Evolutionary conservation across 2,888 invertebrate species (phyloP), one percentile per base, ranked within the genome.

Genomic region (Brachypalpus laphriformis): DNA sequence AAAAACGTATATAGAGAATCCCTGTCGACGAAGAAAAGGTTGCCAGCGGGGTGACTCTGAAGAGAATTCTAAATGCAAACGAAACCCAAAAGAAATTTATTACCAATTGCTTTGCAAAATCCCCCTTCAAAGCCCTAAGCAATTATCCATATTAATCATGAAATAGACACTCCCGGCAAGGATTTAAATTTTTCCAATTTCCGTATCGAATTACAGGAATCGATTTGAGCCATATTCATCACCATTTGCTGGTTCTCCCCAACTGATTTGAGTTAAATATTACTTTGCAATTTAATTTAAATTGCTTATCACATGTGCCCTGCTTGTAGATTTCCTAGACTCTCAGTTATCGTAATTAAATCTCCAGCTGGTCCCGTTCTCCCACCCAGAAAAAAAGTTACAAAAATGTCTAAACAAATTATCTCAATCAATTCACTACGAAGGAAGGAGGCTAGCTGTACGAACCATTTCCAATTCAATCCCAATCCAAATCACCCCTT

Each of bases 261-360:
- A 16, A 47, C 20, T 25, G 54, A 66, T 47, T 57, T 7, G 20
- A 42, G 25, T 61, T 42, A 51, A 61, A 61, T 49, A 51, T 72
- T 45, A 20, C 22, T 56, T 20, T 3, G 54, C 25, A 45, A 42
- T 59, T 45, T n/a, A 59, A 51, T 2, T 34, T 34, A 51, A 61
- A 77, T 68, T 51, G 45, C 9, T 59, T 54, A 51, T 61, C 76
- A 59, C 61, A 70, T 59, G 51, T 31, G 68, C 16, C 34, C 28
- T 54, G 54, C n/a, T 51, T n/a, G 25, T 9, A 40, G 28, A 28
- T 40, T 34, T 49, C 20, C 37, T 42, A 47, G 14, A 51, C 20
- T 16, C 22, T 20, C 20, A 14, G 77, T 77, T 77, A 70, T 77
- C 77, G 68, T 77, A 77, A 77, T 77, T 61, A 77, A 77, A 70